A percentile compares a stretch with the other conserved stretches of the same genome.
Conservation (phyloP, 2,797 vertebrate species). For the Bradypus variegatus region DNA sequence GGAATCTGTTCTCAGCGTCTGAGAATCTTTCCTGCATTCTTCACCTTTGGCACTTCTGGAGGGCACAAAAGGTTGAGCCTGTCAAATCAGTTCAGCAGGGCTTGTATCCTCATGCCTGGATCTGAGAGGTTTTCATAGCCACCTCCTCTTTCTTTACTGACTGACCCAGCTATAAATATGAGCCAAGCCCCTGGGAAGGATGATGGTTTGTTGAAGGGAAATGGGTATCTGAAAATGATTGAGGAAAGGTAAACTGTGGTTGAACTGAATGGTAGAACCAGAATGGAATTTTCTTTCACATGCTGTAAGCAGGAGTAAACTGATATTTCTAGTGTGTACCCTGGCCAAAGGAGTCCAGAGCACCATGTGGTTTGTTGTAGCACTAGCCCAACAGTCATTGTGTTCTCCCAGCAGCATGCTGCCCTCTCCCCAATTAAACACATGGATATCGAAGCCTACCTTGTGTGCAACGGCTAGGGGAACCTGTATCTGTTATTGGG, state of each 20-base stretch:
- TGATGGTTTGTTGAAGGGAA: neutral
- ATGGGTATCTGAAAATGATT: neutral
- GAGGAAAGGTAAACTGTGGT: neutral
- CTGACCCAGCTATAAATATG: neutral
- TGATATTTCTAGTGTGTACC: neutral
- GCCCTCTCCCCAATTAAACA: neutral
- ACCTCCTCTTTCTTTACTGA: neutral
- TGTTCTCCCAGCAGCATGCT: neutral
- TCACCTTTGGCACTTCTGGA: neutral
- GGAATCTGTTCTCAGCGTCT: neutral
- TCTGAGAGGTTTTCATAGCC: neutral
- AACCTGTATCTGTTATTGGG: neutral
- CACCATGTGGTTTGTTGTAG: neutral
- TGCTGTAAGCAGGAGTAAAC: neutral
- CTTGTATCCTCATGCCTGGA: neutral
- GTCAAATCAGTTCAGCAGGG: neutral
- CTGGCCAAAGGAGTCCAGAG: neutral
- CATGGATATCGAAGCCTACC: neutral
- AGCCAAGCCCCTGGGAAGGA: neutral
- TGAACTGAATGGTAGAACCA: neutral
- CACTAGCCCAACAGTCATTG: neutral
- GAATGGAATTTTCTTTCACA: neutral
- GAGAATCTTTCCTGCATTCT: neutral
- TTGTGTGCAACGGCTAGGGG: too few species aligned
- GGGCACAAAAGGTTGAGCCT: neutral